Percentiles rank a stretch among this genome's conserved stretches.
phyloP scores from a whole-genome alignment of 2,888 invertebrate genomes.

The Tolmerus cingulatus region DNA sequence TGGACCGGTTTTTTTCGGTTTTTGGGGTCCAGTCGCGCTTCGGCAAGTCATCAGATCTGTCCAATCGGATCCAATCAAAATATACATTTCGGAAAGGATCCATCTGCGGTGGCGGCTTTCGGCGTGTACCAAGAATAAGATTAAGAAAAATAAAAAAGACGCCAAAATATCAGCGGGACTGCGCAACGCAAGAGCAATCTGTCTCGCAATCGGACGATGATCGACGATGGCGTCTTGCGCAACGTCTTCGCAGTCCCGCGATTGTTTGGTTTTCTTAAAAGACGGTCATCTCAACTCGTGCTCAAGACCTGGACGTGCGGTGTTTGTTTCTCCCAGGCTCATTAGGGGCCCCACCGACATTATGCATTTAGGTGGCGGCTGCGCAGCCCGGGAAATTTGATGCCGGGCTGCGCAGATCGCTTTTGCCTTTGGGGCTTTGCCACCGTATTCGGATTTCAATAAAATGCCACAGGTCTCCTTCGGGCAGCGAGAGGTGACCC shows the following conservation, averaged over 20 bases:
- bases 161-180: not conserved
- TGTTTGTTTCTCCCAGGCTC: not conserved
- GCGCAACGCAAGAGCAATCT: not conserved
- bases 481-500: not conserved
- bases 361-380: not conserved
- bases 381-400: not conserved
- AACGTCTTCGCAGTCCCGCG: not conserved
- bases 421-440: not conserved
- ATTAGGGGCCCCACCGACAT: not conserved
- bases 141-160: not conserved
- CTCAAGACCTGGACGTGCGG: not conserved
- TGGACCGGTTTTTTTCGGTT: not conserved
- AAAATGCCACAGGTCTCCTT: not conserved
- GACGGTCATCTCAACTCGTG: not conserved
- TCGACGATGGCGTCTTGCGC: not conserved
- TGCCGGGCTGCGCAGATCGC: not conserved
- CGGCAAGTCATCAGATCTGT: not conserved
- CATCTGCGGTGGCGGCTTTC: not conserved
- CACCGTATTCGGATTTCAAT: conserved; percentile 8
- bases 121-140: not conserved
- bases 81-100: conserved; percentile 11
- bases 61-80: not conserved
- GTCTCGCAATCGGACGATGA: not conserved
- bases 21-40: not conserved
- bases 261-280: not conserved